Percentiles rank a stretch among this genome's conserved stretches.
These are phyloP conservation scores for Heteromormyrus szaboi DNA, from an alignment of 2,797 vertebrate genomes.

Conservation along the genomic window DNA sequence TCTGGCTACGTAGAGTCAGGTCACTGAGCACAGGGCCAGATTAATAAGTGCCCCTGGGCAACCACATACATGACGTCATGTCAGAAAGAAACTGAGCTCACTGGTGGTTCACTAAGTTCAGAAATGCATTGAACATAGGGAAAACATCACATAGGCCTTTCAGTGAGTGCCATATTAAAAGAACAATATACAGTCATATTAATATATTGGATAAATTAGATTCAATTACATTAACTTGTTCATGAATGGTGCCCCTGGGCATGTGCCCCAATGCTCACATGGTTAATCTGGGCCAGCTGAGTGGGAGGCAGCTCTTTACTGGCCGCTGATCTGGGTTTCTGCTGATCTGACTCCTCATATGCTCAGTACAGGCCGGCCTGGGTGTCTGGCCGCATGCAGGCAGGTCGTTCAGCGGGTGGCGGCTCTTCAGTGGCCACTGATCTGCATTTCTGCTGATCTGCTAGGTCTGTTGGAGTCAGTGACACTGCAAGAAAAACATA, in stretches of 20 bases:
- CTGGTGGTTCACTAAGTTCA: background rate
- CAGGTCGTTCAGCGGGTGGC: background rate
- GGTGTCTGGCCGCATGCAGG: background rate
- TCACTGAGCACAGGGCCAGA: background rate
- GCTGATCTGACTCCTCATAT: background rate
- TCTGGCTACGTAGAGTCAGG: background rate
- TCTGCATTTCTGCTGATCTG: slow-evolving; percentile 20
- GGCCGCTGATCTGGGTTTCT: background rate
- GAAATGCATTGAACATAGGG: background rate
- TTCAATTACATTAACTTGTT: background rate
- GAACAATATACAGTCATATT: background rate
- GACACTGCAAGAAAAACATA: background rate
- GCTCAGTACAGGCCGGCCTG: background rate
- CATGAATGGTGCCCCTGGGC: background rate
- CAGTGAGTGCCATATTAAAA: background rate
- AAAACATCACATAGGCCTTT: background rate
- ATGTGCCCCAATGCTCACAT: background rate
- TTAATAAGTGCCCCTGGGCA: background rate
- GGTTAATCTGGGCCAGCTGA: background rate
- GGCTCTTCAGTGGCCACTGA: slow-evolving; percentile 34
- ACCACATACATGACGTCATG: background rate
- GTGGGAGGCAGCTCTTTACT: background rate
- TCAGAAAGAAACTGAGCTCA: background rate
- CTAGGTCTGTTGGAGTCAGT: slow-evolving; percentile 22
- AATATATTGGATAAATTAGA: background rate